phyloP scores from a whole-genome alignment of 1,140 invertebrate genomes.

The Uloborus diversus region DNA sequence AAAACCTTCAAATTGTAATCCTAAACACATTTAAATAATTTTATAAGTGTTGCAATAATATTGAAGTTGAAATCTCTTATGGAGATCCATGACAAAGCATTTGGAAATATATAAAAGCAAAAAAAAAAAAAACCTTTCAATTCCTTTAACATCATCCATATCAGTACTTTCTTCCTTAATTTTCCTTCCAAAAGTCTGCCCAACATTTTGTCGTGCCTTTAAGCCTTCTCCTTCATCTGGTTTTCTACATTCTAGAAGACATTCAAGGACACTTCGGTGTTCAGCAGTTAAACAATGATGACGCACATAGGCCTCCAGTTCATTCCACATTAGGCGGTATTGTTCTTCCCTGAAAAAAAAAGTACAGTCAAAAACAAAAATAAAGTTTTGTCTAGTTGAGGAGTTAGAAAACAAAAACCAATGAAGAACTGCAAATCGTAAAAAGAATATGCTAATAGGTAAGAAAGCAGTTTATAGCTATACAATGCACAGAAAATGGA shows the following conservation, averaged over 20 bases:
- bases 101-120: background rate
- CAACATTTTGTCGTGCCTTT: background rate
- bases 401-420: too few relatives aligned
- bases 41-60: too few relatives aligned
- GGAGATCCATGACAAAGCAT: background rate
- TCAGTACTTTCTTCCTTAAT: background rate
- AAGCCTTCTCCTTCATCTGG: constrained; percentile 54
- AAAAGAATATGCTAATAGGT: too few relatives aligned
- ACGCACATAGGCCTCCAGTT: constrained; percentile 84
- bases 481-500: too few relatives aligned
- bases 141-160: constrained; percentile 23
- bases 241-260: constrained; percentile 80
- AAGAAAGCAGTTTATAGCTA: too few relatives aligned
- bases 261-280: constrained; percentile 83
- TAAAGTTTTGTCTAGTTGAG: too few relatives aligned
- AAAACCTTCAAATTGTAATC: background rate
- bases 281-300: constrained; percentile 76
- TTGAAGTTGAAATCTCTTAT: background rate
- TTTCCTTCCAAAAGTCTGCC: constrained; percentile 11
- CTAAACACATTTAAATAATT: too few relatives aligned
- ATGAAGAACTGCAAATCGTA: too few relatives aligned
- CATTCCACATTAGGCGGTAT: constrained; percentile 87
- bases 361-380: too few relatives aligned
- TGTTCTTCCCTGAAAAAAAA: constrained; percentile 78
- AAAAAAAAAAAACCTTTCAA: constrained; percentile 1